Evolutionary conservation across 2,888 invertebrate species (phyloP), one percentile per base, ranked within the genome.

Genomic region (Desoria tigrina): DNA sequence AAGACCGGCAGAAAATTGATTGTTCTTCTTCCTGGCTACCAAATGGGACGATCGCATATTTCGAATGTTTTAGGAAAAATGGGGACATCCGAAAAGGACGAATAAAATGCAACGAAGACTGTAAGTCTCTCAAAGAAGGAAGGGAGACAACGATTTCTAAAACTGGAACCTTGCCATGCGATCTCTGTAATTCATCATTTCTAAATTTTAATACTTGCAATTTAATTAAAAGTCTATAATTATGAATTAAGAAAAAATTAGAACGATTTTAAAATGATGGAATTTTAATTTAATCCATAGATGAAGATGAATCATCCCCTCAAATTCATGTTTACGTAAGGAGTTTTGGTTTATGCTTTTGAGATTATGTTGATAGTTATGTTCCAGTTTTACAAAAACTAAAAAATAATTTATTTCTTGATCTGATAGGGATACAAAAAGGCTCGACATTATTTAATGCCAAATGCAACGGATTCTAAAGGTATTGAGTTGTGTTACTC

Each of bases 21-120:
- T 70, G 70, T 21, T 65, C 67, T 1, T 42, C 65, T 24, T 62
- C 70, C 2, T 70, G 70, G 70, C 42, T 70, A 27, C 62, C 65
- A 1, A 28, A 65, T 49, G 66, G 65, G 27, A 62, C 70, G 7
- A 24, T 65, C 14, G 65, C 67, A 7, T 42, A 63, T 11, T 70
- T 65, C 26, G 39, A 42, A 28, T 70, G 70, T 32, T 1, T 32
- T 32, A 4, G 21, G 1, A 58, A 58, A 1, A 39, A 42, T 14
- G 68, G 68, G 11, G 50, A 24, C 45, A 61, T 68, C 14, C 9
- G 42, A 11, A 45, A 45, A 21, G 68, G 68, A 7, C 42, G 28
- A 49, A 61, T 68, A 18, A n/a, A 39, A 7, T 68, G 68, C 51
- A 53, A 53, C 9, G 68, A 61, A 16, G 45, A 50, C 50, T 57